Evolutionary conservation across 1,140 invertebrate genomes (phyloP).

Genomic region (Aricia agestis): DNA sequence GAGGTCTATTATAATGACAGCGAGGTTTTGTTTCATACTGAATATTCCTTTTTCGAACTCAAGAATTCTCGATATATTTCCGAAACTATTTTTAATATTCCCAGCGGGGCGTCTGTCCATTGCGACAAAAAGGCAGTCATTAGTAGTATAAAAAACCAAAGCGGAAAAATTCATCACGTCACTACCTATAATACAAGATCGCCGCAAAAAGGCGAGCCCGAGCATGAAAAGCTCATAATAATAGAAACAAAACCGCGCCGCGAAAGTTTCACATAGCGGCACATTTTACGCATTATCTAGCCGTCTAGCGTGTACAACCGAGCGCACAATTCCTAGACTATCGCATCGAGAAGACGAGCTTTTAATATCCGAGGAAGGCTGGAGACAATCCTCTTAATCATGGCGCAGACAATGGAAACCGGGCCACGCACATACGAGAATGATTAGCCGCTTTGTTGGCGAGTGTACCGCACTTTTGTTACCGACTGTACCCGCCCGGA

Average conservation of each 20-base stretch:
- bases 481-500: constrained; percentile 52
- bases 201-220: constrained; percentile 48
- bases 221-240: constrained; percentile 57
- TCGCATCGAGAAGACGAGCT: constrained; percentile 60
- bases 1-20: neutral
- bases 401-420: constrained; percentile 68
- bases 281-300: constrained; percentile 63
- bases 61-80: constrained; percentile 19
- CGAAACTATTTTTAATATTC: constrained; percentile 23
- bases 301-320: constrained; percentile 54
- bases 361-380: constrained; percentile 70
- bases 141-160: constrained; percentile 35
- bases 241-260: constrained; percentile 61
- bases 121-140: constrained; percentile 35
- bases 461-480: constrained; percentile 64
- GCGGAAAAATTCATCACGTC: constrained; percentile 42
- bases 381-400: constrained; percentile 76
- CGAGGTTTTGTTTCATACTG: neutral
- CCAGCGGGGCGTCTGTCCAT: constrained; percentile 29
- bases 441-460: constrained; percentile 72
- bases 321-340: constrained; percentile 50
- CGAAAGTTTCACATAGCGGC: constrained; percentile 54
- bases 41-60: constrained; percentile 8
- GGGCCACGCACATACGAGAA: constrained; percentile 67
- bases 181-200: constrained; percentile 49